Percentiles rank a stretch among this genome's conserved stretches.
phyloP scores from a whole-genome alignment of 2,888 invertebrate genomes.

The Lasioglossum pauxillum region DNA sequence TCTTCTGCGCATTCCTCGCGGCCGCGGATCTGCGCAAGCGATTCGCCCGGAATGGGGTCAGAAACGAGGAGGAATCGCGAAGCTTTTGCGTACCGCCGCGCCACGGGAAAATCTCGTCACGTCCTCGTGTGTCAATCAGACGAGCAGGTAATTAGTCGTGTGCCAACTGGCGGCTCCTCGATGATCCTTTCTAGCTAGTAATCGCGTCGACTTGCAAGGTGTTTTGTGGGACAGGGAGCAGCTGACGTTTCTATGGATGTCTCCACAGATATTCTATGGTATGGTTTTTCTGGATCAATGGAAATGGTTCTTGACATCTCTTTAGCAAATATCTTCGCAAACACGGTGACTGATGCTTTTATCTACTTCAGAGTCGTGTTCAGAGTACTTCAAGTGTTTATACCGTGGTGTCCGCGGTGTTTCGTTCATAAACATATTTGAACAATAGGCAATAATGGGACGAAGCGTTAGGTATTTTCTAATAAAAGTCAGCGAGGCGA shows the following conservation, averaged over 20 bases:
- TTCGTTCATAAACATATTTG: neutral
- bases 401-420: neutral
- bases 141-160: conserved; percentile 20
- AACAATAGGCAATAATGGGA: neutral
- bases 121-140: conserved; percentile 46
- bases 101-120: conserved; percentile 43
- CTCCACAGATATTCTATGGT: neutral
- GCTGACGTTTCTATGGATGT: neutral
- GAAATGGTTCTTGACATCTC: too few relatives aligned
- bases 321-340: too few relatives aligned
- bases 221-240: neutral
- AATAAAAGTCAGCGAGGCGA: neutral
- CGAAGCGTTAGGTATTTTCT: neutral
- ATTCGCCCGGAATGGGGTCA: conserved; percentile 60
- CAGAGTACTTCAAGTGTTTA: too few relatives aligned
- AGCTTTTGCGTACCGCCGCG: conserved; percentile 39
- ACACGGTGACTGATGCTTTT: too few relatives aligned
- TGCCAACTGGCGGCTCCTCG: neutral
- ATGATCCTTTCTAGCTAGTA: neutral
- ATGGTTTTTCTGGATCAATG: too few relatives aligned
- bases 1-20: conserved; percentile 58
- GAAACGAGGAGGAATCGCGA: conserved; percentile 46
- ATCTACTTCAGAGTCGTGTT: neutral
- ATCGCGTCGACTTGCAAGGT: neutral
- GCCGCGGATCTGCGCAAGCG: conserved; percentile 53